Conservation (phyloP, 2,797 vertebrate species). For the Oryzias dopingdopingensis region DNA sequence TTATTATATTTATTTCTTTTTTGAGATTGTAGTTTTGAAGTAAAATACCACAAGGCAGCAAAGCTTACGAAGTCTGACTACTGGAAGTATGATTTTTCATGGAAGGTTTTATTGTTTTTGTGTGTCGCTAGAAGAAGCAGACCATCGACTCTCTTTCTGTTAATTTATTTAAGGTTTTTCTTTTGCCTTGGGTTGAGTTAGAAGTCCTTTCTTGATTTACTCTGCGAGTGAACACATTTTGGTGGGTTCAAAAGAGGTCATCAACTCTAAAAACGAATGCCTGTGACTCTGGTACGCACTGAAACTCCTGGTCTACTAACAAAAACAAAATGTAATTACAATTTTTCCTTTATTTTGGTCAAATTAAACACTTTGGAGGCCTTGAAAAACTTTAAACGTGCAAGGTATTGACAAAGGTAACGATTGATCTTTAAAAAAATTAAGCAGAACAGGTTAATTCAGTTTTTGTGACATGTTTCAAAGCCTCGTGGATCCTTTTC, state of each 20-base stretch:
- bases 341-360: constrained; percentile 19
- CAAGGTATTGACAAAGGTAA: constrained; percentile 45
- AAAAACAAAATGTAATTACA: neutral
- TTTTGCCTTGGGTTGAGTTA: constrained; percentile 22
- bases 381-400: constrained; percentile 35
- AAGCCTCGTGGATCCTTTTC: constrained; percentile 5
- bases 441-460: constrained; percentile 26
- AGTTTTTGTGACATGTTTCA: constrained; percentile 7
- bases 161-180: neutral
- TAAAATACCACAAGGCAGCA: constrained; percentile 64
- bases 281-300: constrained; percentile 67
- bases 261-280: constrained; percentile 44
- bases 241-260: constrained; percentile 31
- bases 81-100: constrained; percentile 56
- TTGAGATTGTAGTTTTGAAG: constrained; percentile 58
- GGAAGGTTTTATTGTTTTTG: constrained; percentile 53
- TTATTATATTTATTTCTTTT: constrained; percentile 57
- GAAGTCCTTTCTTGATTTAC: constrained; percentile 17
- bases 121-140: constrained; percentile 36
- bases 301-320: constrained; percentile 57
- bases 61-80: constrained; percentile 69
- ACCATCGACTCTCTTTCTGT: constrained; percentile 28
- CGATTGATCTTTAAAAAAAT: constrained; percentile 13
- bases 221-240: constrained; percentile 26
- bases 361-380: constrained; percentile 33